Base-by-base conservation (phyloP, 1,140 invertebrate species). In the Nylanderia fulva region DNA sequence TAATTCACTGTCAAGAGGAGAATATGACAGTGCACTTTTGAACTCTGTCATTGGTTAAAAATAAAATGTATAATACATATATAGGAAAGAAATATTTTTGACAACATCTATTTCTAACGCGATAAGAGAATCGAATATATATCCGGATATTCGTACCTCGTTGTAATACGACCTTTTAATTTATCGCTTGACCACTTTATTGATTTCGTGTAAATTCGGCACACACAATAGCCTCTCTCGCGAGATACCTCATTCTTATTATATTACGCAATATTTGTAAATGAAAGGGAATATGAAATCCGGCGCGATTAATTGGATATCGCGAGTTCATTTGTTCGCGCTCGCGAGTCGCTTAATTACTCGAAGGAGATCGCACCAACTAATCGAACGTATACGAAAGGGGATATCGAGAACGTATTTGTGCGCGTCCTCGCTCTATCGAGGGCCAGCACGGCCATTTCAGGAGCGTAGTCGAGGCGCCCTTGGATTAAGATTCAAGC, bases 391-490 rank as follows among this genome's bases (percentile, higher is more conserved):
- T 18, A n/a, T n/a, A 27, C 52, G 36, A 82, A 82, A 82, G 58
- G 66, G 36, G 77, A 1, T 45, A 82, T 72, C 56, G 66, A 18
- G 77, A 72, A 58, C 66, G 52, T 72, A 45, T 82, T 71, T 42
- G 52, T 27, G 36, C 18, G 39, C 66, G 77, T 71, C 77, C 66
- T 82, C 66, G 77, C 66, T 82, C 66, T 82, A 58, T 72, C 54
- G 77, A 82, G 77, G 52, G 52, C 60, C 66, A 39, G 36, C 52
- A 82, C 64, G 52, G 66, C 77, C 66, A 72, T 82, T 82, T 82
- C 77, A 82, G 77, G 77, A 58, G 66, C 36, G 77, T 80, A 71
- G 39, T 36, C 21, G 21, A 58, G 11, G 48, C 24, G 36, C 56
- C 27, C 48, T 80, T 21, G 69, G 58, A 82, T 58, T 36, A 29